Base-by-base conservation (phyloP, 2,797 vertebrate genomes). In the Dromococcyx pavoninus region DNA sequence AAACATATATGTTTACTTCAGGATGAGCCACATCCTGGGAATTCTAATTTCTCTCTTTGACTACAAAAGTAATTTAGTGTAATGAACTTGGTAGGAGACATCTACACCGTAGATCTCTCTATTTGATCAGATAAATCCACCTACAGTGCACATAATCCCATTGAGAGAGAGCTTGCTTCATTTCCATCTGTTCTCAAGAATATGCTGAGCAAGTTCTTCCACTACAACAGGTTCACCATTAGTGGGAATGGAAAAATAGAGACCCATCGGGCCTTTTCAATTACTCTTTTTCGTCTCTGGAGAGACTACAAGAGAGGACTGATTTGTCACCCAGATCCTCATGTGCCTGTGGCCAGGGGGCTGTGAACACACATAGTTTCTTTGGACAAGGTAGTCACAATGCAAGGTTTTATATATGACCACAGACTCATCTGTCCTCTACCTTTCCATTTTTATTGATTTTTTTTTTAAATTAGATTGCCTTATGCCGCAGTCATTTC, bases 91-190 rank as follows among this genome's bases (percentile, higher is more conserved):
- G 43, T 50, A 88, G 82, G 87, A 96, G 95, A 95, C 95, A 96
- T 92, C 95, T 93, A 48, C 22, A 17, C 51, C 64, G 35, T 17
- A 66, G 51, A 96, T 96, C 89, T 96, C 67, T 60, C 56, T 28
- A 39, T 58, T 77, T 83, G 73, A 96, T 96, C 96, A 95, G 96
- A 94, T 94, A 94, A 89, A 51, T 77, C 89, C 91, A 87, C 85
- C 89, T 88, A 92, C 91, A 35, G 17, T 18, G 41, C 54, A 54
- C 33, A 13, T 2, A 71, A 32, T 35, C 22, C 30, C 50, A 54
- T 11, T 69, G 83, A 93, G 66, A 88, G 54, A 73, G 35, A 57
- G 18, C 66, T 94, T 95, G 79, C 82, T 87, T 92, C 53, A 92
- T 69, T 93, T 87, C 64, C 37, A 37, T 87, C 62, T 85, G 39